Evolutionary conservation across 2,113 vertebrate genomes (phyloP), one percentile per base, ranked within the genome.

Genomic region (Meles meles): DNA sequence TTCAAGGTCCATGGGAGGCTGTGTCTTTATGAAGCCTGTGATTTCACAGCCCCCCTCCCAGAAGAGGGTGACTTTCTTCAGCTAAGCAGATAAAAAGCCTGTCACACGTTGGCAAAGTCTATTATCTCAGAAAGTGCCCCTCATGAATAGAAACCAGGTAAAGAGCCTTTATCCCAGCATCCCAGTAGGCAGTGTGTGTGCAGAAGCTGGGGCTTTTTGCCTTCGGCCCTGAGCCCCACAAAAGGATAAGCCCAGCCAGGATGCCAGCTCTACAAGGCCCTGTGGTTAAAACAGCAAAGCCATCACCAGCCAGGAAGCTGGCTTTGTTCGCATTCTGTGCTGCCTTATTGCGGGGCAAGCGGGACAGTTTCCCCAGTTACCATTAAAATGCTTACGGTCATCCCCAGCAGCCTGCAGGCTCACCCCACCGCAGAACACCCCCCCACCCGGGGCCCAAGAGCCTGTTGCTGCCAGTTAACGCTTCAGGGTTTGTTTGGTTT

Each of bases 121-220:
- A 27, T 52, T 18, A 39, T 27, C 71, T 92, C 88, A 29, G 39
- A 39, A 52, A 44, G 29, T 7, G 8, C 21, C 1, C 14, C 1
- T 3, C 52, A 12, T 21, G 27, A 44, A 13, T 1, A 27, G 31
- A 37, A 1, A 21, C 13, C 5, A 67, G 74, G 29, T 39, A 0
- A 61, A 44, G n/a, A 42, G 25, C n/a, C 17, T 49, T 6, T 7
- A 8, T 13, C 65, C 63, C 5, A 0, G 7, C 59, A 20, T 15
- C 37, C 82, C 34, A 0, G 29, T 0, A 49, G 59, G 31, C 39
- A 1, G 34, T 1, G 4, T 2, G 0, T 1, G 7, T 2, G 4
- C 1, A 9, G 11, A 6, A 20, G 61, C 71, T 25, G 57, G 47
- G 55, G 15, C 47, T 91, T n/a, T n/a, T 3, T 6, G 7, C 63